These are phyloP conservation scores for Urocitellus parryii DNA, from an alignment of 2,113 vertebrate genomes.

Conservation along the genomic window DNA sequence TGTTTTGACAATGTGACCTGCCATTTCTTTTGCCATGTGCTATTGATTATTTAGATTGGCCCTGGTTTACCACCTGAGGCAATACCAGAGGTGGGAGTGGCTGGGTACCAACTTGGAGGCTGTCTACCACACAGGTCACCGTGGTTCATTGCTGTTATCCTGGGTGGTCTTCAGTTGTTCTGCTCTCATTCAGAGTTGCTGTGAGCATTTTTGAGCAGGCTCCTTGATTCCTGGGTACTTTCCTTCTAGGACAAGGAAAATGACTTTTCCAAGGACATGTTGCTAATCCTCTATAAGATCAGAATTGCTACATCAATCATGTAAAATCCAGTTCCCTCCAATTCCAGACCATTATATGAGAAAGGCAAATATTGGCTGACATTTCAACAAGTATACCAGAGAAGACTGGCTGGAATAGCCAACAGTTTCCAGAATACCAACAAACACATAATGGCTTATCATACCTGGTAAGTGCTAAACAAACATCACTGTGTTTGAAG, in stretches of 20 bases:
- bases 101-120: background rate
- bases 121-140: fast-evolving
- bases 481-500: background rate
- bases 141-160: too few species aligned
- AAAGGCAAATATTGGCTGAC: constrained; percentile 19
- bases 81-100: background rate
- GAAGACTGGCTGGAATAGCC: too few species aligned
- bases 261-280: constrained; percentile 36
- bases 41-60: fast-evolving
- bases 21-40: background rate
- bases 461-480: too few species aligned
- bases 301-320: background rate
- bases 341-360: background rate
- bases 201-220: background rate
- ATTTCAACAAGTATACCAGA: too few species aligned
- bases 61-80: background rate
- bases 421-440: too few species aligned
- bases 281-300: background rate
- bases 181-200: fast-evolving
- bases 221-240: background rate
- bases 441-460: too few species aligned
- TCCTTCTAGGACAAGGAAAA: background rate
- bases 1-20: too few species aligned
- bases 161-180: too few species aligned
- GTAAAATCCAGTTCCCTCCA: constrained; percentile 5